Base-by-base conservation (phyloP, 2,888 invertebrate species). In the Morinoia aosen region DNA sequence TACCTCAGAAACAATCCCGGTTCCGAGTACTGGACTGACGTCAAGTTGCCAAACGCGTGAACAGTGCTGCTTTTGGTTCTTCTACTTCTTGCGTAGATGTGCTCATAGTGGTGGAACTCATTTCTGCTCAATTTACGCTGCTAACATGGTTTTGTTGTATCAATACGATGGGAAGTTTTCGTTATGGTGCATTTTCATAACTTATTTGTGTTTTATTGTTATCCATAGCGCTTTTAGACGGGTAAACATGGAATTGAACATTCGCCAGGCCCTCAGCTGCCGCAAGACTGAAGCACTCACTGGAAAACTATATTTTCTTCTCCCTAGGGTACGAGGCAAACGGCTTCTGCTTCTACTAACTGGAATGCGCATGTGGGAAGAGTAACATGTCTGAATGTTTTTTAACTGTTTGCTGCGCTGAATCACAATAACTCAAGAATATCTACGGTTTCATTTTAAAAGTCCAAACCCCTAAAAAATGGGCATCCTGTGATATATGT, bases 21-120 rank as follows among this genome's bases (percentile, higher is more conserved):
- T 39, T n/a, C 91, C 25, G 96, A 96, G 56, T 96, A 96, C 48
- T 96, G 95, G 96, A 76, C 90, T 40, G 96, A 96, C 94, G 96
- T 96, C 19, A 96, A 96, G 91, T 76, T 76, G 33, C 76, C 76
- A 76, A 76, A 76, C 76, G 25, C 33, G 33, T 76, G 33, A 76
- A 25, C 8, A 61, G 25, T 76, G 76, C 33, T 76, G 25, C 8
- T 33, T 10, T 16, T 76, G 19, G 25, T 76, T 76, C 76, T 33
- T 61, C 61, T 19, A 7, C 33, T 33, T 19, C 76, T 33, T 76
- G 76, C 76, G 8, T 16, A 14, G 76, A 76, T 76, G 76, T 33
- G 76, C 19, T 76, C 33, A 16, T 16, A 7, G 19, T 76, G 76
- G 25, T 76, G 25, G 7, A 76, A 3, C 25, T 76, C 8, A 33